A percentile compares a stretch with the other conserved stretches of the same genome.
Conservation (phyloP, 2,888 invertebrate genomes). For the Colletes collaris region DNA sequence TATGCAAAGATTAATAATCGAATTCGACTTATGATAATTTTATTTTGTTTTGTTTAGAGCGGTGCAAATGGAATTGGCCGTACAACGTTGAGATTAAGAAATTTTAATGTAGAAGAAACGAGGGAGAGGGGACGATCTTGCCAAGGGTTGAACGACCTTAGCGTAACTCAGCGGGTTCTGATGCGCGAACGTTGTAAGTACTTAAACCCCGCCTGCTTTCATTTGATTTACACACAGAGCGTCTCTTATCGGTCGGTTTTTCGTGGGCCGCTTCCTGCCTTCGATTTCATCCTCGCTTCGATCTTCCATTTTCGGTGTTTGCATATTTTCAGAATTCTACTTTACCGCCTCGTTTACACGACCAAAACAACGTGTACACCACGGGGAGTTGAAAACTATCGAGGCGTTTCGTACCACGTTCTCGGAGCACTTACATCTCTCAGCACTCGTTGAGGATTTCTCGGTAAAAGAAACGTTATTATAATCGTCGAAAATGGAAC, state of each 20-base stretch:
- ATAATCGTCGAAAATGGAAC: neutral
- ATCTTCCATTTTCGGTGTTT: constrained; percentile 34
- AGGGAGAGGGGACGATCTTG: neutral
- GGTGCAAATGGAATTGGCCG: too few relatives aligned
- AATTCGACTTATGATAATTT: too few relatives aligned
- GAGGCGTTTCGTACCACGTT: neutral
- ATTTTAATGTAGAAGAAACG: constrained; percentile 41
- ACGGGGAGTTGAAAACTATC: constrained; percentile 9
- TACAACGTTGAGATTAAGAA: neutral
- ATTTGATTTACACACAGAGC: constrained; percentile 70
- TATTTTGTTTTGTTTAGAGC: too few relatives aligned
- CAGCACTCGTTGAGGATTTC: neutral
- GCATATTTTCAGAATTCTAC: constrained; percentile 40
- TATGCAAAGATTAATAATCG: too few relatives aligned
- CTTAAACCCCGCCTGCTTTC: constrained; percentile 70
- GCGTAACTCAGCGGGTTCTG: constrained; percentile 76
- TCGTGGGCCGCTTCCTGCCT: constrained; percentile 54
- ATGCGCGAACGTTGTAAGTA: constrained; percentile 77
- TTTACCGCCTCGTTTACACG: constrained; percentile 17
- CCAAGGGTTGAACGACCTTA: constrained; percentile 64
- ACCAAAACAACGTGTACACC: constrained; percentile 6
- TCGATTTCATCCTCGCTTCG: constrained; percentile 24
- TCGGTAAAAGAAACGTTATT: neutral
- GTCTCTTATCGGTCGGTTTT: constrained; percentile 47
- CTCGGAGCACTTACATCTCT: neutral